A percentile compares a stretch with the other conserved stretches of the same genome.
Evolutionary conservation across 2,888 invertebrate genomes (phyloP).

Genomic region (Alsophila aescularia): DNA sequence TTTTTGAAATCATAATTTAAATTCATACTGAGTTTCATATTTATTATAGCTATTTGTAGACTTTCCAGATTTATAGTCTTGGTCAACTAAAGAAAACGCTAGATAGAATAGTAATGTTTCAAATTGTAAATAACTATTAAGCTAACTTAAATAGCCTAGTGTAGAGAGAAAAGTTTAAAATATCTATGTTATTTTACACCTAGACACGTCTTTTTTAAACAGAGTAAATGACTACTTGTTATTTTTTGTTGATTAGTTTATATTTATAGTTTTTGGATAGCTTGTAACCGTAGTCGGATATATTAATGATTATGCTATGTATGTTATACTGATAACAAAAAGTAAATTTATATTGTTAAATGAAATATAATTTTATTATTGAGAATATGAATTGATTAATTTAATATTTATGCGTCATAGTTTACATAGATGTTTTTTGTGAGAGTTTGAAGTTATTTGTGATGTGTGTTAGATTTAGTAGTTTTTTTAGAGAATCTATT

Average conservation of each 20-base stretch:
- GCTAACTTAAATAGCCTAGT: neutral
- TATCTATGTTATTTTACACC: neutral
- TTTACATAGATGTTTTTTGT: neutral
- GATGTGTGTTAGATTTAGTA: neutral
- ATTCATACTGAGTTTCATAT: neutral
- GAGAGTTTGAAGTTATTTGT: neutral
- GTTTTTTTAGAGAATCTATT: neutral
- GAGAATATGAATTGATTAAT: too few relatives aligned
- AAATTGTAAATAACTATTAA: neutral
- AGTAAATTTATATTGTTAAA: too few relatives aligned
- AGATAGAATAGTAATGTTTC: neutral
- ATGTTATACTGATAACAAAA: too few relatives aligned
- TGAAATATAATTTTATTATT: too few relatives aligned
- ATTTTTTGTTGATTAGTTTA: too few relatives aligned
- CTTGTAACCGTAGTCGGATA: too few relatives aligned
- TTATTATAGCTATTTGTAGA: conserved; percentile 11
- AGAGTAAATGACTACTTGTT: neutral
- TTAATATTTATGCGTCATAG: neutral
- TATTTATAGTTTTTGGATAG: too few relatives aligned
- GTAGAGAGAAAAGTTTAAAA: neutral
- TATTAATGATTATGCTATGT: too few relatives aligned
- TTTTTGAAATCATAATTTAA: neutral
- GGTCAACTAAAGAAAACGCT: neutral
- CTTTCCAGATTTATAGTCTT: conserved; percentile 1
- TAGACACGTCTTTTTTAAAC: neutral